These are phyloP conservation scores for Plebejus melissa DNA, from an alignment of 2,888 invertebrate species.

Conservation along the genomic window DNA sequence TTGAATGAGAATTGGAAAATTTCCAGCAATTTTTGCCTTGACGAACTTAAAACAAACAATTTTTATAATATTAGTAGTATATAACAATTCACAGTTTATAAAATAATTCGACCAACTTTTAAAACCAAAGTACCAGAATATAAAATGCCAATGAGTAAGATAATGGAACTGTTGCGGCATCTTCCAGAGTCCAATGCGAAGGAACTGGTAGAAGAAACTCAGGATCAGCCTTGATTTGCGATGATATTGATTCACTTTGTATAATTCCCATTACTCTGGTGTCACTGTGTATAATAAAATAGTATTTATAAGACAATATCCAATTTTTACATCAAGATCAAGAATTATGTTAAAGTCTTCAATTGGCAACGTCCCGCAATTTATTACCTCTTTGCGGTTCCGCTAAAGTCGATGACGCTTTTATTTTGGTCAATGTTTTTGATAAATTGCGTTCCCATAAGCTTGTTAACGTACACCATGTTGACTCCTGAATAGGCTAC, in stretches of 20 bases:
- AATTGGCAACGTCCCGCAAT: neutral
- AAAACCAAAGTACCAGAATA: constrained; percentile 45
- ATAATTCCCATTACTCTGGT: constrained; percentile 82
- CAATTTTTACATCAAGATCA: neutral
- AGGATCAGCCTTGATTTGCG: constrained; percentile 69
- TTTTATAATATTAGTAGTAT: neutral
- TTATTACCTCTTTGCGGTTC: constrained; percentile 21
- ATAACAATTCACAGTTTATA: neutral
- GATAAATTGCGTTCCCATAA: neutral
- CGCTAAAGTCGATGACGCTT: constrained; percentile 17
- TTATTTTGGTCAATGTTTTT: neutral
- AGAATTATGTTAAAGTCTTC: neutral
- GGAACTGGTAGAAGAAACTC: constrained; percentile 83
- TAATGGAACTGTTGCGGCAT: constrained; percentile 87
- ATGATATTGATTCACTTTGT: constrained; percentile 70
- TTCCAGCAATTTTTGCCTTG: constrained; percentile 32
- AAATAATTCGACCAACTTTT: neutral
- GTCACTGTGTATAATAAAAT: constrained; percentile 52
- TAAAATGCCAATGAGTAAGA: constrained; percentile 81
- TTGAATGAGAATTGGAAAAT: constrained; percentile 46
- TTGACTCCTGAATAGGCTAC: constrained; percentile 20
- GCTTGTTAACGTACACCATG: neutral
- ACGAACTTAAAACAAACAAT: constrained; percentile 38
- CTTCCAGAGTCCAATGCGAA: constrained; percentile 82
- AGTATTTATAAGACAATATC: neutral